Conservation (phyloP, 2,797 vertebrate genomes). For the Siniperca obscura region DNA sequence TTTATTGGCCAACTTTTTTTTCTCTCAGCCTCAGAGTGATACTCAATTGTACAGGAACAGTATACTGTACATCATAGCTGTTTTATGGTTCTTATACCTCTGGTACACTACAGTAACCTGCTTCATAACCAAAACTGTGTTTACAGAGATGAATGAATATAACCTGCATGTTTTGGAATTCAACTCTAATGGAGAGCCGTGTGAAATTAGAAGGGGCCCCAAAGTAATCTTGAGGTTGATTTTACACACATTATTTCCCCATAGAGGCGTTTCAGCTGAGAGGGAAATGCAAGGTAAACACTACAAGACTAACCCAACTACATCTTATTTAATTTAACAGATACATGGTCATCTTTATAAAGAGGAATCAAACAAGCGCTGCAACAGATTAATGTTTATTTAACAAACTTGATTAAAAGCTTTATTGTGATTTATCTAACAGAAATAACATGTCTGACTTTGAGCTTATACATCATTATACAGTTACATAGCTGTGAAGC, state of each 20-base stretch:
- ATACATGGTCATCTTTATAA: constrained; percentile 23
- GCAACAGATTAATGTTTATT: not conserved
- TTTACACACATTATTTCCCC: constrained; percentile 60
- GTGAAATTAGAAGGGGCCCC: constrained; percentile 43
- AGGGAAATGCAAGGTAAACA: constrained; percentile 24
- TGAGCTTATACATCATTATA: constrained; percentile 9
- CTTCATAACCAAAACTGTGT: constrained; percentile 19
- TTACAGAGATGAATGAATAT: constrained; percentile 42
- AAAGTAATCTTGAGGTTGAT: constrained; percentile 60
- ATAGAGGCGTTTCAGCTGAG: constrained; percentile 30
- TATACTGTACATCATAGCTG: not conserved
- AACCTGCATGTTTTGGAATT: constrained; percentile 41
- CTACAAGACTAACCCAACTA: constrained; percentile 3
- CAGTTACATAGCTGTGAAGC: not conserved
- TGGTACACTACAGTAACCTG: constrained; percentile 20
- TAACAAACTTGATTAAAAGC: not conserved
- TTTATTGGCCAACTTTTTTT: constrained; percentile 17
- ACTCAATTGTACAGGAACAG: constrained; percentile 4
- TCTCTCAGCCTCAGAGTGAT: constrained; percentile 7
- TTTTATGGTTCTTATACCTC: constrained; percentile 36
- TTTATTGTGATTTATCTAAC: constrained; percentile 5
- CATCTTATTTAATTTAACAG: constrained; percentile 28
- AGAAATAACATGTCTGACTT: constrained; percentile 18
- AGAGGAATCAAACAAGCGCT: constrained; percentile 13
- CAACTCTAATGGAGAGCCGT: constrained; percentile 23